Evolutionary conservation across 1,140 invertebrate genomes (phyloP).

Genomic region (Antheraea mylitta): DNA sequence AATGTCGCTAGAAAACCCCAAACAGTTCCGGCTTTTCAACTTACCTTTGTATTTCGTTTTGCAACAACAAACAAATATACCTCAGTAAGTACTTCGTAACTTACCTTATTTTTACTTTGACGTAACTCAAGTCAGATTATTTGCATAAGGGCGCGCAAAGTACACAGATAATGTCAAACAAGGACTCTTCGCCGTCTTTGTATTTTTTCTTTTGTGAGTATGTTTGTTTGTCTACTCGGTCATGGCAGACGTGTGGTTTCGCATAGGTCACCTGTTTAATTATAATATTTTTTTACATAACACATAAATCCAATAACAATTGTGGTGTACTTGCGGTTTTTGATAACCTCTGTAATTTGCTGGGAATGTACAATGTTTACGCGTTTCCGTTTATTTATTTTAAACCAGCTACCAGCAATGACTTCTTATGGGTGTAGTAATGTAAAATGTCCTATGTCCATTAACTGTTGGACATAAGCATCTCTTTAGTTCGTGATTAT

Average conservation of each 20-base stretch:
- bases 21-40: not conserved
- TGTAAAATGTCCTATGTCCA: too few species aligned
- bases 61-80: not conserved
- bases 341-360: not conserved
- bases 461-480: too few species aligned
- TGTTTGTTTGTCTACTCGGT: conserved; percentile 60
- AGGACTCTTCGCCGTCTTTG: conserved; percentile 51
- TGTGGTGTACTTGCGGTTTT: conserved; percentile 5
- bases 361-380: not conserved
- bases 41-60: not conserved
- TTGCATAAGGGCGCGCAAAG: conserved; percentile 58
- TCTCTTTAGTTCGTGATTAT: too few species aligned
- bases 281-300: conserved; percentile 42
- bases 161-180: conserved; percentile 70
- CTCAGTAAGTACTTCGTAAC: not conserved
- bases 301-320: conserved; percentile 20
- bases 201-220: conserved; percentile 51
- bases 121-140: conserved; percentile 30
- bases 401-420: not conserved
- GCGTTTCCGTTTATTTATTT: not conserved
- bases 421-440: too few species aligned
- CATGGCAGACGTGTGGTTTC: conserved; percentile 71
- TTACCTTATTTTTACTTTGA: conserved; percentile 29
- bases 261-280: conserved; percentile 61
- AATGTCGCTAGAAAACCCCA: not conserved